Conservation (phyloP, 2,113 vertebrate species). For the Pyrgilauda ruficollis region DNA sequence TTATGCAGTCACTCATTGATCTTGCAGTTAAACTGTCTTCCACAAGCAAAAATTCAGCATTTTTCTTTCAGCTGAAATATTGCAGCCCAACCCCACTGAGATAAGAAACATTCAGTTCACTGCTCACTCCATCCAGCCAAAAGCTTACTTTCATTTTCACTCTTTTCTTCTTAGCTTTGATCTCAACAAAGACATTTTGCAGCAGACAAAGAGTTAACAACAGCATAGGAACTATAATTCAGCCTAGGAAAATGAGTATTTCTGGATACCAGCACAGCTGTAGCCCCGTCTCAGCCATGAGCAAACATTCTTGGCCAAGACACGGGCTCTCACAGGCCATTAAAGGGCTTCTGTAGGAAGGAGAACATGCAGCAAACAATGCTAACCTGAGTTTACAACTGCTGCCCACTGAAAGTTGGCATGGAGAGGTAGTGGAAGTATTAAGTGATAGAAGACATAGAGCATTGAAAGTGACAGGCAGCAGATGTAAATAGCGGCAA, state of each 20-base stretch:
- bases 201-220: slow-evolving; percentile 7
- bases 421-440: slow-evolving; percentile 43
- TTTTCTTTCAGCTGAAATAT: background rate
- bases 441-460: slow-evolving; percentile 62
- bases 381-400: slow-evolving; percentile 26
- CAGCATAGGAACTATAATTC: background rate
- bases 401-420: slow-evolving; percentile 55
- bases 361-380: background rate
- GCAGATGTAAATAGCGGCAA: slow-evolving; percentile 61
- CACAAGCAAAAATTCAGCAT: background rate
- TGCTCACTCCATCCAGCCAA: background rate
- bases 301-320: slow-evolving; percentile 22
- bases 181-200: background rate
- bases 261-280: background rate
- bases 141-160: background rate
- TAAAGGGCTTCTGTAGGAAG: background rate
- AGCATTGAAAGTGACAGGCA: slow-evolving; percentile 62
- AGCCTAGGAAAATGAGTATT: background rate
- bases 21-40: background rate
- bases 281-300: background rate
- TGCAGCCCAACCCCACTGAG: background rate
- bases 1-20: background rate
- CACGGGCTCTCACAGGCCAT: background rate
- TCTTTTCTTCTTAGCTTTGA: background rate
- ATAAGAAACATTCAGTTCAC: background rate